These are phyloP conservation scores for Synergus itoensis DNA, from an alignment of 2,888 invertebrate species.

Conservation along the genomic window DNA sequence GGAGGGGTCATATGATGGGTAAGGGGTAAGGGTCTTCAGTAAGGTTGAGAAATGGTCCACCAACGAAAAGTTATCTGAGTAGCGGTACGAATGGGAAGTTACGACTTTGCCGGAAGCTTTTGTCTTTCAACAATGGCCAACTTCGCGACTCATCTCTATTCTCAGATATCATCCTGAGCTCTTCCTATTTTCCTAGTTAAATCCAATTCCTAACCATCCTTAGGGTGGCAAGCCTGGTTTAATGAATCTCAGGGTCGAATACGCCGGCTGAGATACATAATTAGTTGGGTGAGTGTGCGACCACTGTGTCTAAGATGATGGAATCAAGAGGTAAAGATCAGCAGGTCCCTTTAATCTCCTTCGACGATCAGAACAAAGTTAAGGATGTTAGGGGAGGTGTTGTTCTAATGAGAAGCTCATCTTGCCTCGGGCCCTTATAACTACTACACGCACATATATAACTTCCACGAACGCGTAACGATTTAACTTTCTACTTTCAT, in stretches of 20 bases:
- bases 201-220: background rate
- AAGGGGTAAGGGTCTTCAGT: background rate
- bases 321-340: slow-evolving; percentile 18
- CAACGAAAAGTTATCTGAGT: background rate
- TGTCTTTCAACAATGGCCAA: slow-evolving; percentile 38
- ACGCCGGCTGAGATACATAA: background rate
- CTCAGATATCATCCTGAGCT: background rate
- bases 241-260: slow-evolving; percentile 24
- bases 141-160: background rate
- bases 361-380: slow-evolving; percentile 24
- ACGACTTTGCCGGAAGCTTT: slow-evolving; percentile 31
- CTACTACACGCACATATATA: background rate
- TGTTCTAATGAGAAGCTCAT: slow-evolving; percentile 30
- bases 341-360: slow-evolving; percentile 7
- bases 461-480: background rate
- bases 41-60: slow-evolving; percentile 1
- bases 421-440: background rate
- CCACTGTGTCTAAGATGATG: slow-evolving; percentile 25
- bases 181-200: slow-evolving; percentile 29
- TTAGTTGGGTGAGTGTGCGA: slow-evolving; percentile 10
- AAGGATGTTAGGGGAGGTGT: slow-evolving; percentile 26
- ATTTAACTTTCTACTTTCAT: background rate
- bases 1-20: background rate
- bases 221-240: background rate
- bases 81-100: slow-evolving; percentile 23